Conservation (phyloP, 2,797 vertebrate genomes). For the Crenuchus spilurus region DNA sequence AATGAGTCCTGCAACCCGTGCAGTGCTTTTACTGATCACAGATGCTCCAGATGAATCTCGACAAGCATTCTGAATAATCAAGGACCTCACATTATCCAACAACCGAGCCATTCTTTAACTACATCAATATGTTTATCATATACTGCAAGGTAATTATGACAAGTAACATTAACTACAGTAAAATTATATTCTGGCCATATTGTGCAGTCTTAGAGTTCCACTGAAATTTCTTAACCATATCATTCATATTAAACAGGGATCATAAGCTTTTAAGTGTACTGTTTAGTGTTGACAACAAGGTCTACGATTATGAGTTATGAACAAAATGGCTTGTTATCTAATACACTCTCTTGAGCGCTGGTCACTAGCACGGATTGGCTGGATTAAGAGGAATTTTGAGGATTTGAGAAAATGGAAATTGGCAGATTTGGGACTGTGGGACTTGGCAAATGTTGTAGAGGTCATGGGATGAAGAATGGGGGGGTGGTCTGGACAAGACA, state of each 20-base stretch:
- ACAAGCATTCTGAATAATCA: no score
- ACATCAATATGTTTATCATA: no score
- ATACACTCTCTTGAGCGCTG: neutral
- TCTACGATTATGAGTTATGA: constrained; percentile 8
- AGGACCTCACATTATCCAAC: no score
- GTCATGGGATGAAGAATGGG: constrained; percentile 29
- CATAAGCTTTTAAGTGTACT: constrained; percentile 11
- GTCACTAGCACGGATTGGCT: constrained; percentile 27
- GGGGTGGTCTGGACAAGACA: no score
- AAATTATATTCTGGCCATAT: neutral
- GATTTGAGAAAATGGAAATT: constrained; percentile 35
- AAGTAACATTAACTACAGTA: no score
- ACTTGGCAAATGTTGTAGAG: constrained; percentile 30
- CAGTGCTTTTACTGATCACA: neutral
- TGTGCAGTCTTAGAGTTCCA: neutral
- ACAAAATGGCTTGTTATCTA: constrained; percentile 14
- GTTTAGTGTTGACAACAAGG: constrained; percentile 20
- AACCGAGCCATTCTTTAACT: no score
- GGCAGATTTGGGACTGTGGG: constrained; percentile 31
- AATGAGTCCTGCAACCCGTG: neutral
- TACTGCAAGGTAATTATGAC: no score
- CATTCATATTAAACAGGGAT: neutral
- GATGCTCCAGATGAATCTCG: neutral
- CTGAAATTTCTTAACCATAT: neutral
- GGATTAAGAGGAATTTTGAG: constrained; percentile 45